Evolutionary conservation across 1,140 invertebrate species (phyloP), one percentile per base, ranked within the genome.

Genomic region (Bombus confusus): DNA sequence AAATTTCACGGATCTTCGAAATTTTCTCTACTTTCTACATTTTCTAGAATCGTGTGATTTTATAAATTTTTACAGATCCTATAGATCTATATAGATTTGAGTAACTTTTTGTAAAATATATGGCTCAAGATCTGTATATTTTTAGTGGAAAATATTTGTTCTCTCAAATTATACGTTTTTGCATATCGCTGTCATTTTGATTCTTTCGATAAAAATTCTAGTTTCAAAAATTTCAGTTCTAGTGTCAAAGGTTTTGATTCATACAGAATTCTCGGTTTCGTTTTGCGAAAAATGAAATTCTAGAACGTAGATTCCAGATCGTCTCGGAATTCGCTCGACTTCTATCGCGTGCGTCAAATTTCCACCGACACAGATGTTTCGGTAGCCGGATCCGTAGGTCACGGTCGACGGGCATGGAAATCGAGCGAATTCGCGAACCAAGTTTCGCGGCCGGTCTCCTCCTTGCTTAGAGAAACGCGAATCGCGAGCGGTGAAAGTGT

Each of bases 401-500:
- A 93, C 87, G 90, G 88, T 87, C 87, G 83, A 86, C 84, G 86
- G 87, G 83, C 86, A 84, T 80, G 88, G 91, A 91, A 89, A 92
- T 86, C 89, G 85, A 79, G 87, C 88, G 90, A 91, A 90, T 92
- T 41, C 89, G 90, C 85, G 81, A 86, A n/a, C 31, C 15, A 22
- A 52, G 43, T 72, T 34, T 43, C 77, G 52, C n/a, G 22, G 37
- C n/a, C 85, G 47, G 69, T 74, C 85, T 57, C n/a, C 77, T 88
- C 75, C 83, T 89, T 90, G 90, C 90, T 78, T 80, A 87, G 92
- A 90, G 88, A 88, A 89, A 91, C 86, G 89, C 87, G 85, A 91
- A 68, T 43, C 85, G 85, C 90, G 88, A 91, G 90, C 86, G 91
- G 93, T 93, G 93, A 93, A 93, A 94, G 93, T 93, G 88, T 85